A percentile compares a stretch with the other conserved stretches of the same genome.
phyloP scores from a whole-genome alignment of 37 sponge, comb jelly and placozoan species.

The Ianthella basta region DNA sequence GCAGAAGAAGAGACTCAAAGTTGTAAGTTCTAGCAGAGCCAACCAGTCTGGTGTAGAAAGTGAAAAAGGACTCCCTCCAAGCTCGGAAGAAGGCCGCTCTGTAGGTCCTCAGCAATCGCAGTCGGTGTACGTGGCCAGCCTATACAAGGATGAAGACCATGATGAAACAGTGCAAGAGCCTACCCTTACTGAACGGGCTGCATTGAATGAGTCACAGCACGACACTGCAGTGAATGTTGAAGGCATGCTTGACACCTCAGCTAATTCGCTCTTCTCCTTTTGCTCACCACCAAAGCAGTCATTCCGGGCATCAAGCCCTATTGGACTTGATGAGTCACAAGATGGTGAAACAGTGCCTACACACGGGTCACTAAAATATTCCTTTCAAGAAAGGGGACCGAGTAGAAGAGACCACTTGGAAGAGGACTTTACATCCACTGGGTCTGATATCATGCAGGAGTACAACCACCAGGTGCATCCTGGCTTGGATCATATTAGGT shows the following conservation, averaged over 20 bases:
- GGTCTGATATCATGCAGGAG: constrained; percentile 2
- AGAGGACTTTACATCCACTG: constrained; percentile 44
- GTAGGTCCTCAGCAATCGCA: no score
- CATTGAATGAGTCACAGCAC: neutral
- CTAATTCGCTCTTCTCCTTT: neutral
- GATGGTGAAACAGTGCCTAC: neutral
- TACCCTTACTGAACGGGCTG: neutral
- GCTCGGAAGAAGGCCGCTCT: no score
- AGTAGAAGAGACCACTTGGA: constrained; percentile 38
- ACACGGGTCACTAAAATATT: no score
- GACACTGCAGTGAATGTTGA: neutral
- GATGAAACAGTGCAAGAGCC: neutral
- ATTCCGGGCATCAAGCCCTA: neutral
- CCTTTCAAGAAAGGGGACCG: neutral
- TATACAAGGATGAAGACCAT: neutral
- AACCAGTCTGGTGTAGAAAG: neutral
- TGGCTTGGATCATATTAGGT: no score
- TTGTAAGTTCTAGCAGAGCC: neutral
- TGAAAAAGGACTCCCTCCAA: no score
- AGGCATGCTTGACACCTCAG: neutral
- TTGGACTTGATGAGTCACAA: neutral
- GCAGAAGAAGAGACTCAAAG: neutral
- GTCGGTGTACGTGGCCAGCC: no score
- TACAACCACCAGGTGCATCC: no score
- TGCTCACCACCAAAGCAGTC: constrained; percentile 32